Base-by-base conservation (phyloP, 92 coral and sea anemone species). In the Epizoanthus ramosus region DNA sequence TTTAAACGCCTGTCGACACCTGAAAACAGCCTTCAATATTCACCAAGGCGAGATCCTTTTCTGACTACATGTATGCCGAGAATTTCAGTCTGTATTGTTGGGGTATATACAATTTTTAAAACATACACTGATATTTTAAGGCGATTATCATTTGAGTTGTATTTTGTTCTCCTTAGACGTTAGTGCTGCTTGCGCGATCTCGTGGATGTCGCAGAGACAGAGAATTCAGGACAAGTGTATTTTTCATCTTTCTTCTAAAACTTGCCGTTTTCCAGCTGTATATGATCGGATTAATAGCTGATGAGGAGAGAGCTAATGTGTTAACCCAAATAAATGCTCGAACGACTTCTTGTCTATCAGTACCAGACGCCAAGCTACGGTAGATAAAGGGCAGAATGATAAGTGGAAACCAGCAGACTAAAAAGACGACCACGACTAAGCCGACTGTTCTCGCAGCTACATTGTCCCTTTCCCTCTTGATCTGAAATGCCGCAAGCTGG, bases 391-490 rank as follows among this genome's bases (percentile, higher is more conserved):
- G 93, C 50, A 90, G 72, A 67, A 89, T 86, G n/a, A 94, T 79
- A 5, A 95, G 83, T 52, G 98, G 98, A 24, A 95, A 80, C 98
- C 98, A 95, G 52, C 98, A 92, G 63, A 95, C 50, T 18, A 92
- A 87, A 68, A 95, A 95, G 21, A 88, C 88, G 23, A 67, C 80
- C 52, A 94, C 77, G 23, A 95, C 92, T 28, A 75, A 81, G n/a
- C 98, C 98, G 37, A 95, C 89, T 53, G 98, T 95, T 85, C 85
- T 91, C 4, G 97, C 97, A 0, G 97, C 98, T 17, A 88, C 59
- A 79, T 92, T 91, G 45, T 93, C 95, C 56, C 86, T 82, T 25
- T 85, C 93, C 22, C 61, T 66, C 25, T 81, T 85, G 75, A 66
- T 79, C 79, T 79, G 71, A 25, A 63, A 69, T 24, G 80, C 79